These are phyloP conservation scores for Lampris incognitus DNA, from an alignment of 2,113 vertebrate species.

Conservation along the genomic window DNA sequence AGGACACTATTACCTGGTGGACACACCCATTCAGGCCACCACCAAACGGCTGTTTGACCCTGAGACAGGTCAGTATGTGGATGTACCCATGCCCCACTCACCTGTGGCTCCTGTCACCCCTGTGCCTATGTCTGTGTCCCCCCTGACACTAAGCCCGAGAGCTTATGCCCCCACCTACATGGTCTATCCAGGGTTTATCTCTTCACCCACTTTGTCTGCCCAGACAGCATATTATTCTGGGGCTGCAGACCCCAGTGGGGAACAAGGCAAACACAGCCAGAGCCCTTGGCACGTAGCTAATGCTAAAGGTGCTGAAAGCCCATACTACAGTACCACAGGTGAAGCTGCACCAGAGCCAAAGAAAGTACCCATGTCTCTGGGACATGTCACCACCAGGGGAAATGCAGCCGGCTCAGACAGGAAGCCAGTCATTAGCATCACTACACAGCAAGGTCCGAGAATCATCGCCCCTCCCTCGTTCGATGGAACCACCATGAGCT, in stretches of 20 bases:
- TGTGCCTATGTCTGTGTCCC: conserved; percentile 73
- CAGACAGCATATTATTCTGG: conserved; percentile 70
- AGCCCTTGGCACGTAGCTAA: conserved; percentile 36
- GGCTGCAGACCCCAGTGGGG: conserved; percentile 37
- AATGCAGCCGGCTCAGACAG: conserved; percentile 67
- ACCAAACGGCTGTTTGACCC: conserved; percentile 93
- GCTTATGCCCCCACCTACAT: conserved; percentile 85
- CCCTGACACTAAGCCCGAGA: conserved; percentile 71
- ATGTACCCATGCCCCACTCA: conserved; percentile 88
- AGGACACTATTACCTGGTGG: conserved; percentile 95
- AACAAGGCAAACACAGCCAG: conserved; percentile 45
- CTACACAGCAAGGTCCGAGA: conserved; percentile 90
- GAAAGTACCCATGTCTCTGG: conserved; percentile 56
- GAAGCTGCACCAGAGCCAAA: conserved; percentile 58
- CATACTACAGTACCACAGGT: conserved; percentile 86
- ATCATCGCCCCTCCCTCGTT: conserved; percentile 95
- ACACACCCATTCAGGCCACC: conserved; percentile 86
- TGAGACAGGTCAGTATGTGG: conserved; percentile 94
- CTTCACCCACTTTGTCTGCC: conserved; percentile 79
- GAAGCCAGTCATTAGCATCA: conserved; percentile 93
- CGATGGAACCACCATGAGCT: conserved; percentile 97
- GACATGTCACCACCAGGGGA: conserved; percentile 66
- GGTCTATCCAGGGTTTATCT: conserved; percentile 90
- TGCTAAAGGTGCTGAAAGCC: conserved; percentile 73
- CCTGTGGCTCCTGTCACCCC: conserved; percentile 71